A percentile compares a stretch with the other conserved stretches of the same genome.
Evolutionary conservation across 2,113 vertebrate genomes (phyloP).

Genomic region (Orycteropus afer): DNA sequence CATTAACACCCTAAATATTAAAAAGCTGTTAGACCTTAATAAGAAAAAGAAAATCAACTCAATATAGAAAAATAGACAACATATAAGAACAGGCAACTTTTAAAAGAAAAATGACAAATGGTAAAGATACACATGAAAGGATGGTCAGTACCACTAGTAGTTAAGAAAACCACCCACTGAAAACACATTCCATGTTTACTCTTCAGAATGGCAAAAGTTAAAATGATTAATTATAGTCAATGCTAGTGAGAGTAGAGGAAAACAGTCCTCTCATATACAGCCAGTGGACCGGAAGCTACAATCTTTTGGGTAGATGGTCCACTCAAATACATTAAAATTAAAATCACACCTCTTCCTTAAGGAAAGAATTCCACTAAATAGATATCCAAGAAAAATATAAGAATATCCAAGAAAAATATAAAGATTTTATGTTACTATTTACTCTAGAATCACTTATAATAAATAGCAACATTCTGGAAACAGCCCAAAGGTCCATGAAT

Average conservation of each 20-base stretch:
- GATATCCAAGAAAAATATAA: neutral
- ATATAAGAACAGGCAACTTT: neutral
- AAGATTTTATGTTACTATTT: neutral
- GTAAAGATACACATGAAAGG: neutral
- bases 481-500: neutral
- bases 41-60: neutral
- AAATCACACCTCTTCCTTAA: neutral
- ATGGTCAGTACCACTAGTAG: neutral
- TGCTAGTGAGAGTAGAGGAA: neutral
- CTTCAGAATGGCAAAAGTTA: neutral
- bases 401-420: neutral
- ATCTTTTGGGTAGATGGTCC: neutral
- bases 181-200: neutral
- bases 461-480: neutral
- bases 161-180: neutral
- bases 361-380: neutral
- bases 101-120: neutral
- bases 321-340: conserved; percentile 6
- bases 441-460: neutral
- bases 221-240: neutral
- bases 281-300: neutral
- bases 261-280: neutral
- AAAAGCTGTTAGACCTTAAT: neutral
- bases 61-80: neutral
- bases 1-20: neutral